Percentiles rank a stretch among this genome's conserved stretches.
Conservation (phyloP, 2,797 vertebrate genomes). For the Coregonus suidteri region DNA sequence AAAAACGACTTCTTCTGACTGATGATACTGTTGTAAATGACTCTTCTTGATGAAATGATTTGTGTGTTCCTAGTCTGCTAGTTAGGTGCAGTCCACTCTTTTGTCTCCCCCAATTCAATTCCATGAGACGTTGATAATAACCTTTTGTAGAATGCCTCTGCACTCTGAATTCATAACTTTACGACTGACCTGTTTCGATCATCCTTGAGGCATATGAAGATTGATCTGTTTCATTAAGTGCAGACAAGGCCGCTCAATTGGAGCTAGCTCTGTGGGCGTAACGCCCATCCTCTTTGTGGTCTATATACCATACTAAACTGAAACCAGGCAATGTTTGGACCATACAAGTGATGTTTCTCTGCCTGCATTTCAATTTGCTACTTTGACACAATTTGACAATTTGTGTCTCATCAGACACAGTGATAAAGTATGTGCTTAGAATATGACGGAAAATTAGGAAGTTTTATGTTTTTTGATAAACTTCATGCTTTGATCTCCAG, state of each 20-base stretch:
- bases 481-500: neutral
- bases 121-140: conserved; percentile 46
- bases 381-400: neutral
- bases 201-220: conserved; percentile 54
- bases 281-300: neutral
- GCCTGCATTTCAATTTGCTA: neutral
- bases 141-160: conserved; percentile 37
- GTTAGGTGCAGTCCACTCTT: conserved; percentile 31
- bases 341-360: neutral
- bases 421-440: neutral
- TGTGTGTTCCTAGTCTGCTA: conserved; percentile 47
- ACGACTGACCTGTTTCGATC: conserved; percentile 64
- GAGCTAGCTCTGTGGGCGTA: conserved; percentile 7
- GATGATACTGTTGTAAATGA: conserved; percentile 54
- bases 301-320: conserved; percentile 3
- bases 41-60: conserved; percentile 60
- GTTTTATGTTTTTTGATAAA: neutral
- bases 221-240: conserved; percentile 54
- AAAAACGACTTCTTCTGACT: conserved; percentile 12
- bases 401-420: neutral
- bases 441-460: neutral
- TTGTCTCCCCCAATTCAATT: conserved; percentile 35
- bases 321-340: neutral
- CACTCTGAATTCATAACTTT: conserved; percentile 45
- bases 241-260: conserved; percentile 38